A percentile compares a stretch with the other conserved stretches of the same genome.
phyloP scores from a whole-genome alignment of 2,888 invertebrate genomes.

The Neoscelio sp. region DNA sequence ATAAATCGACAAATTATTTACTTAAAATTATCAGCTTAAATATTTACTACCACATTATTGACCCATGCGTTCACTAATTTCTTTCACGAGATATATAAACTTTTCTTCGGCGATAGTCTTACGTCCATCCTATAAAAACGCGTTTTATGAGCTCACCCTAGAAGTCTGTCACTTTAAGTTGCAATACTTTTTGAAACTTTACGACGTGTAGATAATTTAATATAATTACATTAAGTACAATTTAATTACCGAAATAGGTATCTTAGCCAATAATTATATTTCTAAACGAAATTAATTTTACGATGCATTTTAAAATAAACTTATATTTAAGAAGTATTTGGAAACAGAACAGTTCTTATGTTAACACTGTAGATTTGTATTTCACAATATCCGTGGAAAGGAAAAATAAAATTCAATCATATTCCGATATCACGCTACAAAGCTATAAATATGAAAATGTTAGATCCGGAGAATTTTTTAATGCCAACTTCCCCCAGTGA shows the following conservation, averaged over 20 bases:
- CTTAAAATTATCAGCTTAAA: no score
- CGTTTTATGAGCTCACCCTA: slow-evolving; percentile 4
- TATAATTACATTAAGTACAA: neutral
- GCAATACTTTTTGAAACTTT: neutral
- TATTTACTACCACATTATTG: neutral
- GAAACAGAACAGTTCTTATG: neutral
- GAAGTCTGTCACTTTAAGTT: neutral
- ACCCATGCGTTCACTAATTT: neutral
- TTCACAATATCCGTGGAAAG: neutral
- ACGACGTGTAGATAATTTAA: neutral
- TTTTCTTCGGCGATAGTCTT: neutral
- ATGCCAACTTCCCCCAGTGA: neutral
- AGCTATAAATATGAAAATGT: slow-evolving; percentile 1
- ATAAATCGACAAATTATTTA: no score
- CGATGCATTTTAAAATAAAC: no score
- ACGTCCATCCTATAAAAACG: neutral
- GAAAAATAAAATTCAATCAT: neutral
- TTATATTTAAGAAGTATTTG: neutral
- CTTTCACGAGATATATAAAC: neutral
- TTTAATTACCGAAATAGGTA: neutral
- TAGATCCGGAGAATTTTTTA: neutral
- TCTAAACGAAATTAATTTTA: no score
- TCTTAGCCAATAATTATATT: neutral
- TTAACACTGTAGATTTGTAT: neutral
- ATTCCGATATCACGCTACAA: neutral